Base-by-base conservation (phyloP, 2,888 invertebrate genomes). In the Tenodera sinensis region DNA sequence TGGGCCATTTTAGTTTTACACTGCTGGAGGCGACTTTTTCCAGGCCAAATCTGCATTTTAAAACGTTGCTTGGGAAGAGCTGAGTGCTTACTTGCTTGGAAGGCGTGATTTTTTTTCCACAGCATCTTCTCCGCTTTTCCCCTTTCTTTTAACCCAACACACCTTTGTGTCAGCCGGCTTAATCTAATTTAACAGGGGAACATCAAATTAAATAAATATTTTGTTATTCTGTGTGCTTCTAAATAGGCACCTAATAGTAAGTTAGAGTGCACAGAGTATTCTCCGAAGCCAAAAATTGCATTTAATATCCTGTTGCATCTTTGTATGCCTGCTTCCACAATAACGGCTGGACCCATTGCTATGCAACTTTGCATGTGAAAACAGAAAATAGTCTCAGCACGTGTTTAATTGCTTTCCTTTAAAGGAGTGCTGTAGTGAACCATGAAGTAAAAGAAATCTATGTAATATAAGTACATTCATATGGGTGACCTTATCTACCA, bases 21-120 rank as follows among this genome's bases (percentile, higher is more conserved):
- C 84, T 42, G 84, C 84, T 84, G 84, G 47, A 42, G 42, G 42
- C 47, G n/a, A 84, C 84, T 47, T 42, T n/a, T 85, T 20, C 85
- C 85, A 42, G 47, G n/a, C 85, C 28, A 27, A 86, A 86, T 86
- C 86, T 83, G 83, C 88, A 83, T 83, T 88, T 83, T 83, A 88
- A 83, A 88, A 83, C 83, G 30, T 28, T 42, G 42, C 85, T 28
- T 34, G 28, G 54, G 14, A 25, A 71, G 54, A 71, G 54, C 54
- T 20, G 54, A 71, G 54, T 71, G 54, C 54, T 71, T 71, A 25
- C 54, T 71, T 71, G 20, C 54, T 71, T 71, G 15, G 20, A 71
- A 20, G 54, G 54, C 54, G 54, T 20, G 20, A 71, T 71, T 71
- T 20, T 71, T 20, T 71, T 71, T 71, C 2, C 6, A 20, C 20